Evolutionary conservation across 2,113 vertebrate genomes (phyloP), one percentile per base, ranked within the genome.

Genomic region (Myxocyprinus asiaticus): DNA sequence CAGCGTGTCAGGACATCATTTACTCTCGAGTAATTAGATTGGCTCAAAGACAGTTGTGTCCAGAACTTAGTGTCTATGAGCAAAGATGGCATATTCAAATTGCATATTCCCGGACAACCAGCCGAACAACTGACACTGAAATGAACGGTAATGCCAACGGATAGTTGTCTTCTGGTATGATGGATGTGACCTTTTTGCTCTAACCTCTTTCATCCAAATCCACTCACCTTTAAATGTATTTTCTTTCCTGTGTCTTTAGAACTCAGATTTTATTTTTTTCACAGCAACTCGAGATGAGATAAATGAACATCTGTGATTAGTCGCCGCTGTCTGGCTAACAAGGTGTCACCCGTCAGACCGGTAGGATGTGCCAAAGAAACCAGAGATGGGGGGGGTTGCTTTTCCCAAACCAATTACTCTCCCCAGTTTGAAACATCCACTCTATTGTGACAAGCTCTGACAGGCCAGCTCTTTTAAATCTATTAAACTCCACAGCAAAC

Each of bases 401-500:
- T 58, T 76, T 76, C 83, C 59, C 15, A 17, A 76, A 79, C 76
- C 80, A 79, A 81, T 84, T 84, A 81, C 48, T 48, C 67, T 59
- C 66, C 75, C 65, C 4, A 3, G 15, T 75, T 78, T 75, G 61
- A 67, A 67, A 80, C 75, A 83, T 84, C 79, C 85, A 87, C 71
- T 85, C 84, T 82, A 9, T 80, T 64, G 85, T 90, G 88, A 91
- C 88, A 89, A 78, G 72, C 87, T 87, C 84, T 84, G 79, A 82
- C 83, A 91, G 89, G 86, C 84, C 55, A 53, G 82, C 84, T 82
- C 78, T 88, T 85, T 78, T 67, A 43, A 44, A 85, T 84, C 81
- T 77, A 87, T 84, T 87, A 86, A 85, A 81, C 86, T 81, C 67
- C 62, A 76, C 42, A 67, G 82, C 82, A 73, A 83, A 72, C 47